Evolutionary conservation across 2,888 invertebrate species (phyloP), one percentile per base, ranked within the genome.

Genomic region (Hesperia comma): DNA sequence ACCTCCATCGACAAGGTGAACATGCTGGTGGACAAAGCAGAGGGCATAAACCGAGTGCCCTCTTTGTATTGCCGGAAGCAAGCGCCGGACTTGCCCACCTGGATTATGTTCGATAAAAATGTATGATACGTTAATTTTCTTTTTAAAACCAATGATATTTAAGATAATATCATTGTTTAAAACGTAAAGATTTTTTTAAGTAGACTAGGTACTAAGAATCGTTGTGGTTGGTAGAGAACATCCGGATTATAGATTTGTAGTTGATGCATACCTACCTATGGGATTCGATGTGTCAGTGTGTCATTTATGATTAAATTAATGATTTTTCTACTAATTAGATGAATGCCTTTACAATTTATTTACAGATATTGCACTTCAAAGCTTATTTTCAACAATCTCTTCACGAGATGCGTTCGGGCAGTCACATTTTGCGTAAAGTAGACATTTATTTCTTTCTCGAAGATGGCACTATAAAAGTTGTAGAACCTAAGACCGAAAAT

Each of bases 381-480:
- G 97, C 95, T 0, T 97, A 93, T 80, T 97, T 96, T 79, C 95
- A 96, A 94, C 96, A 97, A 89, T 95, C 96, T 0, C 92, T 97
- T 0, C 95, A 96, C 71, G 98, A 98, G 85, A 94, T 95, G 79
- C 89, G 94, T 57, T 88, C 93, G 1, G 94, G 95, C 2, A 93
- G 95, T 37, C 95, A 94, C 76, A 93, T 96, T 77, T 90, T 98
- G 64, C 94, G 98, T 21, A 95, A 95, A 77, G 97, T 98, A 4
- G 96, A 96, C 74, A 96, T 98, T 64, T 96, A 95, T 73, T 98
- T 96, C 81, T 98, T 95, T 78, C 93, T 98, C 53, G 98, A 98
- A 88, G 98, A 99, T 86, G 98, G 97, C 15, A 98, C 98, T 0
- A 95, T 98, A 74, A 97, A 98, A 90, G 96, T 98, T 3, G 86